A percentile compares a stretch with the other conserved stretches of the same genome.
Evolutionary conservation across 1,140 invertebrate genomes (phyloP).

Genomic region (Lepidostoma basale): DNA sequence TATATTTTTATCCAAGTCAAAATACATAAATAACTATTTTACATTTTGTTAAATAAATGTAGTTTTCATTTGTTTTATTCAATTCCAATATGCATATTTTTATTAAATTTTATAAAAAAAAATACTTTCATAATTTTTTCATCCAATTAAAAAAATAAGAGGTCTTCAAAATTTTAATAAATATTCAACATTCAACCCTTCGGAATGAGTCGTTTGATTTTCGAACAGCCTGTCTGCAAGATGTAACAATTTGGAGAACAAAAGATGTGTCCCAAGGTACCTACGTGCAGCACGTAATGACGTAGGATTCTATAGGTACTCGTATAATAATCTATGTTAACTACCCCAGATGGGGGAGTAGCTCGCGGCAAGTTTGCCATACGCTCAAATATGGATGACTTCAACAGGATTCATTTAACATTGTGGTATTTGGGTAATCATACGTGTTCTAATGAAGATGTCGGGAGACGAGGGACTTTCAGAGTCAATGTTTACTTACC

Average conservation of each 20-base stretch:
- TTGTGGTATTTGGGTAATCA: constrained; percentile 14
- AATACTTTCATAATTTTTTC: background rate
- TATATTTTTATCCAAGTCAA: too few relatives aligned
- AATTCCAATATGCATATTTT: too few relatives aligned
- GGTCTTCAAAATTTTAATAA: too few relatives aligned
- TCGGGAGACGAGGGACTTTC: too few relatives aligned
- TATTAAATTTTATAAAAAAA: too few relatives aligned
- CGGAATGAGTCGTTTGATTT: constrained; percentile 12
- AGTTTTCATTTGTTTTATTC: too few relatives aligned
- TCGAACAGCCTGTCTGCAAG: background rate
- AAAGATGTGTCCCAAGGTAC: background rate
- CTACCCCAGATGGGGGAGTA: background rate
- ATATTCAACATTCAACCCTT: too few relatives aligned
- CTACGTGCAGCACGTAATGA: constrained; percentile 8
- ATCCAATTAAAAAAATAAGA: too few relatives aligned
- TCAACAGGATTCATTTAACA: constrained; percentile 22
- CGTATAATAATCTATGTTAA: background rate
- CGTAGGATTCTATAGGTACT: too few relatives aligned
- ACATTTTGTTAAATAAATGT: too few relatives aligned
- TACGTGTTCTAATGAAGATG: constrained; percentile 16
- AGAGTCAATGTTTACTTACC: too few relatives aligned
- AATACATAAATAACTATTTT: too few relatives aligned
- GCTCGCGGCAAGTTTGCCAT: constrained; percentile 38
- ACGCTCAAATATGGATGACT: constrained; percentile 41
- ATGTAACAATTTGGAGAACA: constrained; percentile 12